These are phyloP conservation scores for Dasysyrphus tricinctus DNA, from an alignment of 2,888 invertebrate genomes.

Conservation along the genomic window DNA sequence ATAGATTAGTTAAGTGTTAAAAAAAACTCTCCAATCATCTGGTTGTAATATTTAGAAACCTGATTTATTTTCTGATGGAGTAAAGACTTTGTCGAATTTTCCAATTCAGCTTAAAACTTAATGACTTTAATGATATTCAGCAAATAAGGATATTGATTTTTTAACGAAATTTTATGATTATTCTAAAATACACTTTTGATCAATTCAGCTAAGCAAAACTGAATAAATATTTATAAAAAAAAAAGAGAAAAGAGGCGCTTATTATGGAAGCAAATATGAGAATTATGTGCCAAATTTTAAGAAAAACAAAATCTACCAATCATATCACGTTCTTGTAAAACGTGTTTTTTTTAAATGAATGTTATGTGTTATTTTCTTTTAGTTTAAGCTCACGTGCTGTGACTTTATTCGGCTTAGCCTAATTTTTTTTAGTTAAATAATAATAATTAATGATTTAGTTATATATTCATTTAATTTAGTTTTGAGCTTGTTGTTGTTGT, in stretches of 20 bases:
- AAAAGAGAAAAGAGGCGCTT: conserved; percentile 26
- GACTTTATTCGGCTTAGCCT: conserved; percentile 79
- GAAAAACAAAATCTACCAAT: conserved; percentile 38
- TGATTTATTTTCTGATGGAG: too few species aligned
- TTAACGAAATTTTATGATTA: background rate
- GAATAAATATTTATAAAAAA: background rate
- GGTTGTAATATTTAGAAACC: background rate
- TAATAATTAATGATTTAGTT: conserved; percentile 10
- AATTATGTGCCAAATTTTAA: conserved; percentile 72
- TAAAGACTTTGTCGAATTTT: background rate
- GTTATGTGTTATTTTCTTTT: conserved; percentile 49
- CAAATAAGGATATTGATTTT: background rate
- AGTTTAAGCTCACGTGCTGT: conserved; percentile 80
- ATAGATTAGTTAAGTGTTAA: background rate
- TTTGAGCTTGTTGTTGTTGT: conserved; percentile 52
- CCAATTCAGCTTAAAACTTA: background rate
- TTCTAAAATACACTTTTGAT: background rate
- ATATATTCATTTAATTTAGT: conserved; percentile 39
- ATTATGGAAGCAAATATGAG: conserved; percentile 30
- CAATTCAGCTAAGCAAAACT: background rate
- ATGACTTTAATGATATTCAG: background rate
- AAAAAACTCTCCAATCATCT: background rate
- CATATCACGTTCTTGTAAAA: conserved; percentile 42
- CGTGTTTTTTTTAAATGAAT: conserved; percentile 29
- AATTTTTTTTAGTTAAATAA: conserved; percentile 38